Percentiles rank a stretch among this genome's conserved stretches.
Conservation (phyloP, 2,888 invertebrate species). For the Cyaniris semiargus region DNA sequence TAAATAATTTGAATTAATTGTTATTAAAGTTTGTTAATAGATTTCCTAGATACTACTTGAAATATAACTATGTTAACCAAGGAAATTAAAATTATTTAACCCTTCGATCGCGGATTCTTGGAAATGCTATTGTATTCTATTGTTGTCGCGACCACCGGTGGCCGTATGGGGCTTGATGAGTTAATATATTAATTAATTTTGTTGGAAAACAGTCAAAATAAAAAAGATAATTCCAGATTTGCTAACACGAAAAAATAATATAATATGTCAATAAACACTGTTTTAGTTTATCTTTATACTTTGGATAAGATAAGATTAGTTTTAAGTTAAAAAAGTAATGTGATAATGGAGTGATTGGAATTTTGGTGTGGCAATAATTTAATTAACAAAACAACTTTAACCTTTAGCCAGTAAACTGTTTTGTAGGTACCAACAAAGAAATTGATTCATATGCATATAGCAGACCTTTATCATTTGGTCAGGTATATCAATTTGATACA, state of each 20-base stretch:
- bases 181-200: too few relatives aligned
- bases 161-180: too few relatives aligned
- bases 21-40: background rate
- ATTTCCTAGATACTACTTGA: background rate
- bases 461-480: background rate
- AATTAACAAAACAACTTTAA: background rate
- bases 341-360: background rate
- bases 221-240: background rate
- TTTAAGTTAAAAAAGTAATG: slow-evolving; percentile 10
- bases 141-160: too few relatives aligned
- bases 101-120: too few relatives aligned
- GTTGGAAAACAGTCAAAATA: too few relatives aligned
- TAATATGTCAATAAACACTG: slow-evolving; percentile 8
- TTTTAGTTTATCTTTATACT: slow-evolving; percentile 26
- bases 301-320: slow-evolving; percentile 30
- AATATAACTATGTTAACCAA: too few relatives aligned
- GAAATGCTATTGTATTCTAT: too few relatives aligned
- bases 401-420: background rate
- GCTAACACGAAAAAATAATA: background rate
- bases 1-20: too few relatives aligned
- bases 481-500: background rate
- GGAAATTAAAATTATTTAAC: too few relatives aligned
- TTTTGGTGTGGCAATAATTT: background rate
- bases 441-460: background rate
- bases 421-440: background rate